Evolutionary conservation across 2,888 invertebrate genomes (phyloP), one percentile per base, ranked within the genome.

Genomic region (Yponomeuta sedellus): DNA sequence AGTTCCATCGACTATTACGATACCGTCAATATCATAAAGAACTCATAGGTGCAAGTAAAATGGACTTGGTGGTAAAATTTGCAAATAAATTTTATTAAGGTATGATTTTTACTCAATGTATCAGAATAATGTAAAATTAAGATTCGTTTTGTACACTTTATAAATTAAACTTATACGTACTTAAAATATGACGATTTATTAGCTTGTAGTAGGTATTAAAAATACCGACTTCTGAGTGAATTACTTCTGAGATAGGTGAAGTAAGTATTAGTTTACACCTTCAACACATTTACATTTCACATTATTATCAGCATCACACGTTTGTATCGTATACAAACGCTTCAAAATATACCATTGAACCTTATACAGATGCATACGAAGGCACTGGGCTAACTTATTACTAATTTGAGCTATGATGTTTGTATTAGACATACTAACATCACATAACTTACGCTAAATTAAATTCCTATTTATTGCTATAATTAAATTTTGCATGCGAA

Each of bases 71-170:
- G 44, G 44, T 52, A 16, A 59, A 59, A 22, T 59, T 59, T 22
- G 20, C 25, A 12, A 59, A 59, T 11, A 59, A 22, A 22, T 59
- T 59, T 22, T 59, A 59, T 20, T 22, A 59, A 25, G 10, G 59
- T 25, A 20, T 20, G 25, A 25, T 59, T 59, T 22, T 59, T 59
- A 59, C 59, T 20, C 10, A 58, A 59, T 4, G 22, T 59, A 59
- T 59, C n/a, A 59, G 25, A 22, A 59, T 59, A 59, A 25, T 20
- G 25, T 59, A 58, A 58, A 58, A 58, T 19, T 58, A 56, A 58
- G 22, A 22, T 59, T 59, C 2, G 12, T 59, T 59, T 20, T 59
- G 25, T 59, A 58, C 58, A 20, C 58, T 58, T 58, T 58, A 58
- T 58, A 58, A 19, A 58, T 58, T 58, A 58, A 19, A 19, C 58